Evolutionary conservation across 2,888 invertebrate species (phyloP), one percentile per base, ranked within the genome.

Genomic region (Protonemura montana): DNA sequence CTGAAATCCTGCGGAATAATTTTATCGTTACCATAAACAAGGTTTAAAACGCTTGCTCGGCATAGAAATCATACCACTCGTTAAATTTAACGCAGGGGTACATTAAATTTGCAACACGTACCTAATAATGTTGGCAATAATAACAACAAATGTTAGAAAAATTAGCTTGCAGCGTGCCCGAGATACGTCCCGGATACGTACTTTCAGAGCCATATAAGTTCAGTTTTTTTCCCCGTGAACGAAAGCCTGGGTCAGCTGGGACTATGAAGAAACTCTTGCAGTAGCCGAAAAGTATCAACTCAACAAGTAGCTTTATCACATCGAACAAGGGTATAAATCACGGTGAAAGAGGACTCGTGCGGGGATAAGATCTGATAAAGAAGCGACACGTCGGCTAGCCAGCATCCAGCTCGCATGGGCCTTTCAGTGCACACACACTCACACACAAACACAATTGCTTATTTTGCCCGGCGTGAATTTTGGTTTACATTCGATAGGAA

Each of bases 271-370:
- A 35, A 35, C 35, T 10, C 35, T 41, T 41, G 59, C 13, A 21
- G 59, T 59, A 59, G 59, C 59, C 59, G 59, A 59, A 59, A 41
- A 10, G 59, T 59, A 59, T 59, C 59, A 59, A 59, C 59, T 59
- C 59, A 59, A 59, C 59, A 59, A 59, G 59, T 59, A 59, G 59
- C 59, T 29, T 81, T 81, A 81, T 81, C 81, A 29, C 28, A 30
- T 30, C 84, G 26, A 84, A 84, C 84, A 59, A 59, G 84, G 29
- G 76, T 29, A 84, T 59, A 76, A 84, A 84, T 84, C 84, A 84
- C 27, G 59, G 83, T 21, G 28, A 27, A 83, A 29, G 82, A n/a
- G 42, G 41, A 25, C 30, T 83, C 82, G 82, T 83, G 82, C 82
- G 41, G 59, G 21, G 76, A 76, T 84, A 76, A 76, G 59, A 84